Evolutionary conservation across 2,888 invertebrate species (phyloP).

Genomic region (Pristionchus mayeri): DNA sequence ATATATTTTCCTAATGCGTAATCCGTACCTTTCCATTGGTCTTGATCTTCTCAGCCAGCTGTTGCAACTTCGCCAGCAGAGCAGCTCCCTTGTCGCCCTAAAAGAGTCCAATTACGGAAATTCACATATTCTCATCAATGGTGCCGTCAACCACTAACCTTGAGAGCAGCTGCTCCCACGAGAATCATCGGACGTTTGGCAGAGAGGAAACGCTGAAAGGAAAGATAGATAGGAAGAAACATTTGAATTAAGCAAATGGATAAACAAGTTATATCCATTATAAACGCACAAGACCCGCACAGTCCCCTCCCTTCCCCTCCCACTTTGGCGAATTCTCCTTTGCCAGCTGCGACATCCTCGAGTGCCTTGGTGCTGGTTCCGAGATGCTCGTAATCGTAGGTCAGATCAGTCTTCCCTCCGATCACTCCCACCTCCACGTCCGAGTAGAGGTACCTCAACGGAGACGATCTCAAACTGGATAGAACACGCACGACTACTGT

Average conservation of each 20-base stretch:
- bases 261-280: no score
- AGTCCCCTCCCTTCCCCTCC: neutral
- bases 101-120: no score
- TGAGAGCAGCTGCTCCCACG: conserved; percentile 89
- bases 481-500: neutral
- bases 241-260: no score
- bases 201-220: conserved; percentile 56
- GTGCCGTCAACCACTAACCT: no score
- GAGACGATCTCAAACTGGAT: neutral
- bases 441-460: conserved; percentile 87
- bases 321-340: conserved; percentile 79
- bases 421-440: conserved; percentile 89
- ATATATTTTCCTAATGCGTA: no score
- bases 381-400: conserved; percentile 91
- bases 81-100: conserved; percentile 83
- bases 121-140: no score
- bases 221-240: no score
- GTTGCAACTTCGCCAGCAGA: conserved; percentile 78
- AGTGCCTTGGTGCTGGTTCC: conserved; percentile 87
- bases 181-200: conserved; percentile 93
- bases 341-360: conserved; percentile 84
- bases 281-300: no score
- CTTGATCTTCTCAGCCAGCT: conserved; percentile 53
- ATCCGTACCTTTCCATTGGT: conserved; percentile 48
- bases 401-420: conserved; percentile 85